A percentile compares a stretch with the other conserved stretches of the same genome.
phyloP scores from a whole-genome alignment of 2,797 vertebrate genomes.

The Ctenopoma kingsleyae region DNA sequence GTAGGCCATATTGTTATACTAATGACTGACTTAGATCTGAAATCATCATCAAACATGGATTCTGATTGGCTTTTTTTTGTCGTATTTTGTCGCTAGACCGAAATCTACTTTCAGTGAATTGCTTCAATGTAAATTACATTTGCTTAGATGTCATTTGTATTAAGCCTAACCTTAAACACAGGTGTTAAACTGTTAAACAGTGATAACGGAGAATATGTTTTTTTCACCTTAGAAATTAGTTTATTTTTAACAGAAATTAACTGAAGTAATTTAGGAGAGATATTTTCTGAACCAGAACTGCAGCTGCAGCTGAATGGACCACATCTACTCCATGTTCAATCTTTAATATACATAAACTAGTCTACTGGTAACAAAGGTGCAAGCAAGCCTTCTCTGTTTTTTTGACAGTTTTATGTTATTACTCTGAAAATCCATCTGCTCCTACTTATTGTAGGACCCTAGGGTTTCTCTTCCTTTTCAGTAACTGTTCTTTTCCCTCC shows the following conservation, averaged over 20 bases:
- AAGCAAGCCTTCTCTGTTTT: neutral
- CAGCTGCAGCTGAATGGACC: constrained; percentile 1
- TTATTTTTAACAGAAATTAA: neutral
- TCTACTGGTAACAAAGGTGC: constrained; percentile 1
- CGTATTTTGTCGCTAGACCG: too few species aligned
- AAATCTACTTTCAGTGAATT: too few species aligned
- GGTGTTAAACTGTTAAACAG: too few species aligned
- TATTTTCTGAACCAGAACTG: neutral
- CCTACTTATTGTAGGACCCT: neutral
- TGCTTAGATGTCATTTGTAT: too few species aligned
- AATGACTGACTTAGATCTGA: neutral
- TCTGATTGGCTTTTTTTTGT: too few species aligned
- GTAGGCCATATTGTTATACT: too few species aligned
- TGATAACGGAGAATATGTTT: neutral
- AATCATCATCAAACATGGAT: neutral
- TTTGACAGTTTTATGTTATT: too few species aligned
- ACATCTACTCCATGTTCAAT: too few species aligned
- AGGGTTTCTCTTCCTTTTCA: neutral
- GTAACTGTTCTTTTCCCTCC: neutral
- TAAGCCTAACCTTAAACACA: too few species aligned
- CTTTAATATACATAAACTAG: constrained; percentile 12
- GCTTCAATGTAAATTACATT: too few species aligned
- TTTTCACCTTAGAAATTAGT: neutral
- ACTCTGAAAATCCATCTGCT: neutral
- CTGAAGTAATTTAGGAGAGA: neutral